Evolutionary conservation across 2,113 vertebrate species (phyloP), one percentile per base, ranked within the genome.

Genomic region (Helogale parvula): DNA sequence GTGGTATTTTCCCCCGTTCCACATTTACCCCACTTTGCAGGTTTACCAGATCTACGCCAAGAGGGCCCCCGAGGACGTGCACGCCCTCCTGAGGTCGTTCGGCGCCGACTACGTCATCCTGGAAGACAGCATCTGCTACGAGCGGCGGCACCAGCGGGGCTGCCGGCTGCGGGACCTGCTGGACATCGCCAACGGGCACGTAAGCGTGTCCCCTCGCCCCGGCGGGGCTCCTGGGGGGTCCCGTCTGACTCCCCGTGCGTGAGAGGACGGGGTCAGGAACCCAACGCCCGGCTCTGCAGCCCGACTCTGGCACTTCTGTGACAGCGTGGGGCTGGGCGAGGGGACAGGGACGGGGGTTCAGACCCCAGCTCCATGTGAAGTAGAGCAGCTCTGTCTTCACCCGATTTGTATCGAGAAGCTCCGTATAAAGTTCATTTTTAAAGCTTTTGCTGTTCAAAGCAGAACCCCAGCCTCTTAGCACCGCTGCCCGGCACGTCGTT

Each of bases 81-180:
- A 99, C 38, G 31, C 95, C 0, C 99, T 99, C 88, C 98, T 99
- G 97, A 98, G 98, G 23, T 98, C 99, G 16, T 99, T 98, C 1
- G 99, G 99, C n/a, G 98, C 99, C 0, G 99, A 99, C 98, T 99
- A 99, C 0, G 98, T 99, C 82, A 99, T 99, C 90, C 97, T 99
- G 86, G 99, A 99, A 87, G 99, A 99, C 99, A 99, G 99, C 98
- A 99, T 99, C 97, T 99, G 99, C 95, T 99, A 99, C 0, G 99
- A 99, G 97, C 99, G 99, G 65, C 95, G 99, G 45, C 99, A 99
- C 97, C 98, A 80, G 25, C 97, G 99, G 4, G 99, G 99, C 98
- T 99, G 99, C 97, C 98, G 99, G 63, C 98, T 99, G 71, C 98
- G 99, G 8, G 99, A 99, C 98, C 98, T 99, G 96, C 99, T 99